phyloP scores from a whole-genome alignment of 1,140 invertebrate genomes.

The Drosophila busckii region DNA sequence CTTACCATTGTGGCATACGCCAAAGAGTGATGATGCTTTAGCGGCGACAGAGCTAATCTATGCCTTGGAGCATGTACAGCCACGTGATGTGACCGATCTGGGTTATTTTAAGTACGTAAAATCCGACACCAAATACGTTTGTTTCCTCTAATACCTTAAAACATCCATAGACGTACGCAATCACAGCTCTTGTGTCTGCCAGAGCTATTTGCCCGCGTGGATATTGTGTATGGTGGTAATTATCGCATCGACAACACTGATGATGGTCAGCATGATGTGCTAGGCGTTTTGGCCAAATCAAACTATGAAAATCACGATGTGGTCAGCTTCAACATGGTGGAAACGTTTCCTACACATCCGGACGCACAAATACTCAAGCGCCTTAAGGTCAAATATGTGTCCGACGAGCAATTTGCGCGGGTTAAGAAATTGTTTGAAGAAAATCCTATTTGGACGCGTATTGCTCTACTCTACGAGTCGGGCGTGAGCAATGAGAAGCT shows the following conservation, averaged over 20 bases:
- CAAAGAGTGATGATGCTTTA: constrained; percentile 58
- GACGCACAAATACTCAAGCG: constrained; percentile 75
- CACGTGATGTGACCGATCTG: constrained; percentile 81
- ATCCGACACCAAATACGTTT: background rate
- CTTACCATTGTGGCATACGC: constrained; percentile 83
- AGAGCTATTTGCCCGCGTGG: constrained; percentile 87
- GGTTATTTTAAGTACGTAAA: constrained; percentile 82
- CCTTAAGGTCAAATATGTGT: constrained; percentile 74
- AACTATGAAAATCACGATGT: constrained; percentile 80
- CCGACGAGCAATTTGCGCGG: constrained; percentile 63
- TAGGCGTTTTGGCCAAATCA: constrained; percentile 79
- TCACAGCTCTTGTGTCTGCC: constrained; percentile 87
- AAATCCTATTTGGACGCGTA: constrained; percentile 91
- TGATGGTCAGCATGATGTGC: constrained; percentile 59
- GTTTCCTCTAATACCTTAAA: background rate
- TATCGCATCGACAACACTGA: constrained; percentile 79
- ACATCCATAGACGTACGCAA: constrained; percentile 74
- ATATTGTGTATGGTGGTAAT: constrained; percentile 82
- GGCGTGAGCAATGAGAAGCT: constrained; percentile 83
- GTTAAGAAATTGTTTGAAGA: constrained; percentile 84
- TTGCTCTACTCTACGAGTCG: constrained; percentile 84
- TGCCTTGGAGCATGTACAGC: constrained; percentile 85
- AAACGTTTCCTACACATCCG: constrained; percentile 61
- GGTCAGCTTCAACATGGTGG: constrained; percentile 60
- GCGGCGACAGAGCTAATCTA: constrained; percentile 69